Evolutionary conservation across 2,888 invertebrate genomes (phyloP), one percentile per base, ranked within the genome.

Genomic region (Eremobia ochroleuca): DNA sequence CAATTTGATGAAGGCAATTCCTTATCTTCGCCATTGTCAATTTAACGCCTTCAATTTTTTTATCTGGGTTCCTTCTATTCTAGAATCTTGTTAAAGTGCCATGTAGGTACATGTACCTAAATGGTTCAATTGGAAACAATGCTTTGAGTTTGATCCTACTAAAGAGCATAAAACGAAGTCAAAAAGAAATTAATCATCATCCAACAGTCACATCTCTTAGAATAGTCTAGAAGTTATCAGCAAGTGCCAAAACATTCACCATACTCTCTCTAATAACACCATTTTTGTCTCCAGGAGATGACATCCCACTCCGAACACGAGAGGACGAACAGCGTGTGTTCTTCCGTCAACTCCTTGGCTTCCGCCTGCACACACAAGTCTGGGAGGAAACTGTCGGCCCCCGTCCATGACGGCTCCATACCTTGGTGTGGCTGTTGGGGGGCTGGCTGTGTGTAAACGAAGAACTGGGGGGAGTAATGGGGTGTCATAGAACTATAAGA

Each of bases 361-460:
- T 97, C 97, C 0, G 95, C 97, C 5, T 97, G 97, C 88, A 96
- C 97, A 2, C 97, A 98, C 90, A 98, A 98, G 90, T 96, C 97
- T 79, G 78, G 52, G 25, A 97, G 98, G 76, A 97, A 97, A 72
- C 97, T 98, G 64, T 98, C 98, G 0, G 97, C 91, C 1, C 96
- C 97, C 2, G 96, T 97, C 61, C 93, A 96, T 71, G 97, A 97
- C 68, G 98, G 97, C 21, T 98, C 97, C 88, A 98, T 98, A 86
- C 98, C 98, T 0, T 98, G 98, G 98, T 98, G 98, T 90, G 98
- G 98, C 0, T 98, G 98, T 87, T 98, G 98, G 98, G 98, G 98
- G 0, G 98, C 98, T 85, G 98, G 98, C 0, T 98, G 98, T 92
- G 95, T 98, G 72, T 98, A 94, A 96, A 71, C 4, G 13, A 18